phyloP scores from a whole-genome alignment of 2,888 invertebrate species.

The Drosophila hamatofila region DNA sequence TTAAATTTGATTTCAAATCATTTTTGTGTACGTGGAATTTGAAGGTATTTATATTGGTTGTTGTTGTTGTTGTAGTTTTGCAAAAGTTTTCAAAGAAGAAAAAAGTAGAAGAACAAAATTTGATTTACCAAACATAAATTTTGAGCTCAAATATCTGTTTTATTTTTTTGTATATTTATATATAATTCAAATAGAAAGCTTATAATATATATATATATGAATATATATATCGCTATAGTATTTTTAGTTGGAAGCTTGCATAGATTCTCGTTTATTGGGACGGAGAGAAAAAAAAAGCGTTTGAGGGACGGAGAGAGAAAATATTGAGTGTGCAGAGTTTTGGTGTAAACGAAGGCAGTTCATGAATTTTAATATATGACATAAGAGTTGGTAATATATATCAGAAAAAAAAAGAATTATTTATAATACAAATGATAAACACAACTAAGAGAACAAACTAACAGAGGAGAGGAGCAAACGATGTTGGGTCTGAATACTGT shows the following conservation, averaged over 20 bases:
- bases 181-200: constrained; percentile 49
- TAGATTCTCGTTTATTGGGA: constrained; percentile 45
- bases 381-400: constrained; percentile 1
- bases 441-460: constrained; percentile 35
- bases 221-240: constrained; percentile 32
- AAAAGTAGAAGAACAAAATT: constrained; percentile 76
- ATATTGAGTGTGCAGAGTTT: constrained; percentile 45
- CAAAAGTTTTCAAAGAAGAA: constrained; percentile 60
- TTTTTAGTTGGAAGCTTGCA: constrained; percentile 40
- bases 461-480: constrained; percentile 7
- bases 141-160: constrained; percentile 51
- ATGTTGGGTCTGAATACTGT: constrained; percentile 1
- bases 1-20: constrained; percentile 4
- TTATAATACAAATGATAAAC: constrained; percentile 34
- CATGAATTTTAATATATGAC: constrained; percentile 30
- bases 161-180: constrained; percentile 8
- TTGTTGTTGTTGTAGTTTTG: constrained; percentile 23
- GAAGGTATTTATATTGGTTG: constrained; percentile 8
- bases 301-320: constrained; percentile 23
- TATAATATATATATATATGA: constrained; percentile 43
- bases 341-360: constrained; percentile 30
- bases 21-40: constrained; percentile 41
- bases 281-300: constrained; percentile 48
- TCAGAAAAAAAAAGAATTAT: not conserved
- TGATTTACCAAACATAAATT: constrained; percentile 70